These are phyloP conservation scores for Euleptes europaea DNA, from an alignment of 2,113 vertebrate species.

Conservation along the genomic window DNA sequence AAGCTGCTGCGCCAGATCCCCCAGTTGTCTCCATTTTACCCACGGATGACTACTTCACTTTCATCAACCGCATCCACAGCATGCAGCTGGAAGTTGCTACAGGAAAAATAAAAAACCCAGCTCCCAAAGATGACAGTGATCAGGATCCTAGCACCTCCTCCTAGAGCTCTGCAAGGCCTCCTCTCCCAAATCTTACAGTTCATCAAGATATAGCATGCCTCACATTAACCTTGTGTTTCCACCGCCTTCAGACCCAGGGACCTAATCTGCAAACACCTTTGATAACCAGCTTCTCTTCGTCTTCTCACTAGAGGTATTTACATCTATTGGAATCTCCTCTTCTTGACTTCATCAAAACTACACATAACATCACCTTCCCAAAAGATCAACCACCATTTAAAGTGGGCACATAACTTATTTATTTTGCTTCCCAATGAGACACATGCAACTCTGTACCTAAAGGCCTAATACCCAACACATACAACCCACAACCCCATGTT, in stretches of 20 bases:
- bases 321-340: background rate
- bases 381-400: background rate
- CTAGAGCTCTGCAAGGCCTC: background rate
- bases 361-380: background rate
- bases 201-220: background rate
- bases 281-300: background rate
- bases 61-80: constrained; percentile 69
- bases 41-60: constrained; percentile 66
- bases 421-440: background rate
- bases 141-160: background rate
- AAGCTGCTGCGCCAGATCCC: background rate
- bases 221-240: background rate
- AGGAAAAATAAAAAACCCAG: background rate
- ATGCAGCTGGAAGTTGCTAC: constrained; percentile 57
- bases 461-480: background rate
- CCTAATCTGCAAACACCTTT: background rate
- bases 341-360: background rate
- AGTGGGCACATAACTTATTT: background rate
- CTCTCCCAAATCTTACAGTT: background rate
- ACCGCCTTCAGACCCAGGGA: background rate
- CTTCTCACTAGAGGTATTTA: background rate
- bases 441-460: background rate
- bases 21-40: constrained; percentile 30
- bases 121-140: background rate
- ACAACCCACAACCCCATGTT: background rate